phyloP scores from a whole-genome alignment of 1,140 invertebrate species.

The Aphelinus certus region DNA sequence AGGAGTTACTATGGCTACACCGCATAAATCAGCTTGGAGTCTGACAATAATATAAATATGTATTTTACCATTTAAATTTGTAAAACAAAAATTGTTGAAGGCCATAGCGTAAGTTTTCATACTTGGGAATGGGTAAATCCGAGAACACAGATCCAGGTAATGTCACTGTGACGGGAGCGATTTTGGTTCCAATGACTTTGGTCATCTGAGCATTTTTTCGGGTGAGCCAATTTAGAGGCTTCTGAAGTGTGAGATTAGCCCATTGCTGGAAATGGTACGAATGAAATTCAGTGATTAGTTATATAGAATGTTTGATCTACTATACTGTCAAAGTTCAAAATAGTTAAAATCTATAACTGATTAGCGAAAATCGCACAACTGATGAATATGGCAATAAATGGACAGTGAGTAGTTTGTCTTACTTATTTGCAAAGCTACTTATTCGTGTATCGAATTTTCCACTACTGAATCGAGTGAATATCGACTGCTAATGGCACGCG shows the following conservation, averaged over 20 bases:
- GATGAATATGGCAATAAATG: too few species aligned
- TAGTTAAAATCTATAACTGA: too few species aligned
- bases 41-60: conserved; percentile 28
- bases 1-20: conserved; percentile 19
- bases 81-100: not conserved
- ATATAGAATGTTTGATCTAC: too few species aligned
- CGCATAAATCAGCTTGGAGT: conserved; percentile 40
- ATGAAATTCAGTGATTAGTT: too few species aligned
- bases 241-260: conserved; percentile 45
- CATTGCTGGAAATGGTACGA: conserved; percentile 41
- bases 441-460: too few species aligned
- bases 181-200: conserved; percentile 50
- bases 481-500: too few species aligned
- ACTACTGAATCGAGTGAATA: too few species aligned
- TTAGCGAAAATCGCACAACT: too few species aligned
- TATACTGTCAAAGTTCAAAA: too few species aligned
- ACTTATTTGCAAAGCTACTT: too few species aligned
- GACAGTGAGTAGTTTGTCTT: too few species aligned
- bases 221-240: conserved; percentile 45
- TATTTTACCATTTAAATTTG: not conserved
- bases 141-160: conserved; percentile 39
- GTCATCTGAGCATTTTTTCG: conserved; percentile 32
- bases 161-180: conserved; percentile 32
- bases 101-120: too few species aligned
- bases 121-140: conserved; percentile 38